Base-by-base conservation (phyloP, 2,888 invertebrate species). In the Epinotia ramella region DNA sequence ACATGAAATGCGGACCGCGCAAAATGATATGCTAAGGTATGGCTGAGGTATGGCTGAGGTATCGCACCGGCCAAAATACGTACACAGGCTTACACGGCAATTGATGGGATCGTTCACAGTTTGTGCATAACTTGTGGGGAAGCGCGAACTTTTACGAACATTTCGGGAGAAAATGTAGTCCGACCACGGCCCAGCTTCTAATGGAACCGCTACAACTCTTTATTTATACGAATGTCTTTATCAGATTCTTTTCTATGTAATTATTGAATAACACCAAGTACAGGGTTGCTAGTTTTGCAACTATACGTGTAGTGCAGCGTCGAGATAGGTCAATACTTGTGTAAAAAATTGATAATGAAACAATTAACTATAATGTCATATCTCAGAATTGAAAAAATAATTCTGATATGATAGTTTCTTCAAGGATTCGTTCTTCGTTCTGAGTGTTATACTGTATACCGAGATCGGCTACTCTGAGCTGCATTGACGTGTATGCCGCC, bases 1-100 rank as follows among this genome's bases (percentile, higher is more conserved):
- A 92, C 93, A 92, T 93, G 92, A 93, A 91, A 91, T 90, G 93
- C 91, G 91, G 88, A 89, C 86, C 86, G 87, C 87, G 86, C 88
- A 89, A 90, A 90, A 91, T 93, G 92, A 93, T 93, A 92, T 92
- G 92, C 92, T 90, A 88, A 91, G 91, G 90, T 91, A 76, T 76
- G 76, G 73, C 68, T 76, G 78, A 91, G 91, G 90, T 91, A 76
- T 76, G 76, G 73, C 68, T 76, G 78, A 78, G 73, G 68, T 69
- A 78, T 67, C 49, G 72, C 24, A 67, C 63, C 74, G 64, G 62
- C 65, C 56, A 40, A 76, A 76, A 72, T 76, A 72, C 70, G 75
- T 70, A 75, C 66, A 71, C 60, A 72, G 67, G 72, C 71, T 76
- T 71, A 62, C 62, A 57, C 63, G 70, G 67, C 76, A 72, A 76